Evolutionary conservation across 2,888 invertebrate species (phyloP), one percentile per base, ranked within the genome.

Genomic region (Pseudococcus jackbeardsleyi): DNA sequence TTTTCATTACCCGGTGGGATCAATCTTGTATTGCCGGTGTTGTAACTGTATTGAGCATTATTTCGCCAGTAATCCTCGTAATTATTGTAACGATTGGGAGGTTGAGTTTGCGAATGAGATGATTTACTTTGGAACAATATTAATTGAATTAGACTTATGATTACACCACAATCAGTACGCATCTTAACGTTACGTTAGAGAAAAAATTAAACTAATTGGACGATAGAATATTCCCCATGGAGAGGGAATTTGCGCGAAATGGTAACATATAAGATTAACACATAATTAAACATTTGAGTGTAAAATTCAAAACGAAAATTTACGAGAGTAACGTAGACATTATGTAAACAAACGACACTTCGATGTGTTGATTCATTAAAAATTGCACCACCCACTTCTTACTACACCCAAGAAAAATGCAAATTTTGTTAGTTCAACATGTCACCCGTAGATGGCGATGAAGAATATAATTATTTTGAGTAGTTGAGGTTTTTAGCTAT

Each of bases 341-440:
- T 77, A 77, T 77, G 77, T 77, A 77, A 77, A 77, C 77, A 77
- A 77, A 77, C 39, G 77, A 77, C 54, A 54, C 54, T 39, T 8
- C 15, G 33, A 77, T 39, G 0, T 39, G n/a, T 77, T 39, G 22
- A 64, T 64, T 64, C 64, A 64, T 77, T 26, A 39, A 77, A 77
- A 77, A 77, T 39, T 39, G 77, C 77, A 33, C 77, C 77, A 77
- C 77, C 77, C 77, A 77, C 64, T 64, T 64, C 64, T 64, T 2
- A 33, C 26, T 33, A 33, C 26, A 33, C 26, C 26, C 26, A 33
- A 33, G 26, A 33, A 33, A 33, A 33, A 33, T 33, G 26, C 26
- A 33, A 33, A 33, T 33, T 33, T 33, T 33, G 26, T 33, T 33
- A 33, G 26, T 33, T 33, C 3, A 33, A 33, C 26, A 3, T 33